Evolutionary conservation across 1,140 invertebrate genomes (phyloP).

Genomic region (Euwallacea similis): DNA sequence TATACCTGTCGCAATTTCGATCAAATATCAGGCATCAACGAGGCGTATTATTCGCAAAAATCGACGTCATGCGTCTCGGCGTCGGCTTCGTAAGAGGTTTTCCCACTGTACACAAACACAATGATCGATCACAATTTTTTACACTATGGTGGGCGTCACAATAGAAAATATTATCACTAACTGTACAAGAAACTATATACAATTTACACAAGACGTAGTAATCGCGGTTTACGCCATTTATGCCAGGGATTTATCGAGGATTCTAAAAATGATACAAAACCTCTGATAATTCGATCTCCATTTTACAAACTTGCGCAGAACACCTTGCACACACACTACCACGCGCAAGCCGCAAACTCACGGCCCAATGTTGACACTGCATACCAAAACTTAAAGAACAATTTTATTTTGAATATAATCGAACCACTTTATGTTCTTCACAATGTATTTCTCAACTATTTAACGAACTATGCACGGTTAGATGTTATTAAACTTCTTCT

Average conservation of each 20-base stretch:
- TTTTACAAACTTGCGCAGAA: constrained; percentile 47
- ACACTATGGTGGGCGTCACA: constrained; percentile 49
- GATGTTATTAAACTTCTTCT: too few species aligned
- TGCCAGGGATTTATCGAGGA: constrained; percentile 51
- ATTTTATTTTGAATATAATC: too few species aligned
- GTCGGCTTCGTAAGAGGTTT: constrained; percentile 52
- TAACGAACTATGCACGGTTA: too few species aligned
- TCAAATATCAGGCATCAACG: constrained; percentile 44
- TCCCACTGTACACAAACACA: constrained; percentile 51
- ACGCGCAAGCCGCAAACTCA: constrained; percentile 3
- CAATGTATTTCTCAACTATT: too few species aligned
- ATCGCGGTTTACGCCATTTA: constrained; percentile 53
- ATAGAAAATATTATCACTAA: constrained; percentile 57
- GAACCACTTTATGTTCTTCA: too few species aligned
- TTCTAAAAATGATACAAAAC: constrained; percentile 54
- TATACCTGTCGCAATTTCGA: constrained; percentile 46
- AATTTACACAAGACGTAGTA: constrained; percentile 52
- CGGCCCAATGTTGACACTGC: neutral
- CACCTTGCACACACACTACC: neutral
- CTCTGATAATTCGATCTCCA: constrained; percentile 50
- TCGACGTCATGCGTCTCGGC: constrained; percentile 46
- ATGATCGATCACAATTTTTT: constrained; percentile 50
- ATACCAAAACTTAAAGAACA: neutral
- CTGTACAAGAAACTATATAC: constrained; percentile 56
- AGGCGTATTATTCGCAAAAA: constrained; percentile 47